phyloP scores from a whole-genome alignment of 2,888 invertebrate species.

The Thecophora atra region DNA sequence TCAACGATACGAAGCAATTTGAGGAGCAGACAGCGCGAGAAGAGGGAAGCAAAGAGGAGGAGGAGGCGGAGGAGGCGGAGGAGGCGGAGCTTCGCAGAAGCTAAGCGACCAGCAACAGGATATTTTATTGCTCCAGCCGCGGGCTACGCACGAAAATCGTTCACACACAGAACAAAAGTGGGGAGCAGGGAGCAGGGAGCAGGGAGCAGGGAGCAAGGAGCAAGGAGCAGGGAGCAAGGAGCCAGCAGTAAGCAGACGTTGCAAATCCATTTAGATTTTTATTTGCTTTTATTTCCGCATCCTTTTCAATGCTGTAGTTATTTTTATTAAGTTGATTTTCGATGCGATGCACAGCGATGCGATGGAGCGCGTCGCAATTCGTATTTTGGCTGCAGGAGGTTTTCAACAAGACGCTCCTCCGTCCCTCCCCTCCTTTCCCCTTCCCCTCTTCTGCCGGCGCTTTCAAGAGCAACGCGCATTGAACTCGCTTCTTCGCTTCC shows the following conservation, averaged over 20 bases:
- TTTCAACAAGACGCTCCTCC: slow-evolving; percentile 18
- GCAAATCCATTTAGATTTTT: slow-evolving; percentile 34
- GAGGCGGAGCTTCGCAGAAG: slow-evolving; percentile 2
- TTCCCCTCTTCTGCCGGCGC: background rate
- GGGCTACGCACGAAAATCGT: slow-evolving; percentile 41
- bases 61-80: background rate
- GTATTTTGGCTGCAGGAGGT: slow-evolving; percentile 33
- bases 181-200: background rate
- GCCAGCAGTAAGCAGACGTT: background rate
- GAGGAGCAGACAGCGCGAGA: background rate
- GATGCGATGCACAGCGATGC: background rate
- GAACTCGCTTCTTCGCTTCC: background rate
- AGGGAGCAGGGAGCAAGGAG: background rate
- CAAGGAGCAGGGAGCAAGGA: background rate
- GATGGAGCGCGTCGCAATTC: too few relatives aligned
- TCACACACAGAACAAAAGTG: slow-evolving; percentile 19
- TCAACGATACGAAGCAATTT: slow-evolving; percentile 23
- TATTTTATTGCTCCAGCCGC: slow-evolving; percentile 38
- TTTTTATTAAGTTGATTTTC: slow-evolving; percentile 38
- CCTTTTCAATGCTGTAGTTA: slow-evolving; percentile 25
- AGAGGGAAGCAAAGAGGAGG: background rate
- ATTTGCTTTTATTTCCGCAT: slow-evolving; percentile 28
- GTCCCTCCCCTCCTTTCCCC: background rate
- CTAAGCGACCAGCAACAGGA: slow-evolving; percentile 22
- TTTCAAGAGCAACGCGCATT: background rate